A percentile compares a stretch with the other conserved stretches of the same genome.
phyloP scores from a whole-genome alignment of 2,797 vertebrate species.

The Lerista edwardsae region DNA sequence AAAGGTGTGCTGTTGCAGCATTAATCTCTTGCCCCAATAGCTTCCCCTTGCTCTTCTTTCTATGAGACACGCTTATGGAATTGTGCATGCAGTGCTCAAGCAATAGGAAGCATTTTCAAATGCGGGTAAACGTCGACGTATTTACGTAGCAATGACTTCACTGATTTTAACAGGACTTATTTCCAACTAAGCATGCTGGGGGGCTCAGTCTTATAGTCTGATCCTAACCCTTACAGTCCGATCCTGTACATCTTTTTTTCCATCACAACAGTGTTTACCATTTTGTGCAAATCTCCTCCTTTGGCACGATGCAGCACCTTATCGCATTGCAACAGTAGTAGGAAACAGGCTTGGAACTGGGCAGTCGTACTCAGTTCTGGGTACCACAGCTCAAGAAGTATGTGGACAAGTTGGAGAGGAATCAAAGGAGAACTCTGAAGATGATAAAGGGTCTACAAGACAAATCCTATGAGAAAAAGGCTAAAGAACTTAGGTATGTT shows the following conservation, averaged over 20 bases:
- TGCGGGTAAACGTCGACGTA: not conserved
- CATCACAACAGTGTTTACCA: not conserved
- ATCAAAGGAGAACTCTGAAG: not conserved
- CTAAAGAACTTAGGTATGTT: not conserved
- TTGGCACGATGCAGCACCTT: not conserved
- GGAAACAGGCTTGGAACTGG: not conserved
- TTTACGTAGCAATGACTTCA: not conserved
- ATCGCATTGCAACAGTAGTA: not conserved
- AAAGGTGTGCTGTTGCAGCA: conserved; percentile 51
- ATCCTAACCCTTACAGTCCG: not conserved
- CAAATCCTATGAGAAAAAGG: not conserved
- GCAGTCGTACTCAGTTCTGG: not conserved
- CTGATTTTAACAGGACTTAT: not conserved
- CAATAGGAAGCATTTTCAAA: conserved; percentile 11
- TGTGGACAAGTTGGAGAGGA: not conserved
- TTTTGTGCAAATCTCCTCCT: not conserved
- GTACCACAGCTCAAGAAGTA: not conserved
- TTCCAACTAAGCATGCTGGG: not conserved
- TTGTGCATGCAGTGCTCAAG: conserved; percentile 42
- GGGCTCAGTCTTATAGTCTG: not conserved
- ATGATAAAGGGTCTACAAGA: not conserved
- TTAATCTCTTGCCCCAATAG: conserved; percentile 38
- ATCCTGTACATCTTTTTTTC: not conserved
- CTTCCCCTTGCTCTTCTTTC: conserved; percentile 40
- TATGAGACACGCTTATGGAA: conserved; percentile 18